phyloP scores from a whole-genome alignment of 2,888 invertebrate genomes.

The Dermolepida albohirtum region DNA sequence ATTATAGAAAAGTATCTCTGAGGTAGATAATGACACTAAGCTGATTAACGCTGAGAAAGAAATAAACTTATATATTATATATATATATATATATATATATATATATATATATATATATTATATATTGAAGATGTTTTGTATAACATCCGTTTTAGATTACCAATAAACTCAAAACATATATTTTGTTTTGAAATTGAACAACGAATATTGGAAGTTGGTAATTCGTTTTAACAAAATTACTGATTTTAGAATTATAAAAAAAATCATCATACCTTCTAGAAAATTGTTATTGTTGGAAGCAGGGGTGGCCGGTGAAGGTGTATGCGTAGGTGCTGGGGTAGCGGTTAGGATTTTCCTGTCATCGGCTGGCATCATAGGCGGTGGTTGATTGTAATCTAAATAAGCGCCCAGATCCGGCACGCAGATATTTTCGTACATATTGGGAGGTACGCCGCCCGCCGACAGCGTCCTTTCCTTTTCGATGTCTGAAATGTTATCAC shows the following conservation, averaged over 20 bases:
- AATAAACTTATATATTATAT: too few relatives aligned
- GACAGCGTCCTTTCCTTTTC: slow-evolving; percentile 81
- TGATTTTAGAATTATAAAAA: background rate
- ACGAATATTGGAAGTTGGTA: too few relatives aligned
- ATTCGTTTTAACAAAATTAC: too few relatives aligned
- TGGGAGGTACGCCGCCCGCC: slow-evolving; percentile 74
- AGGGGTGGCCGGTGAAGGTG: slow-evolving; percentile 56
- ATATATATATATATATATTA: too few relatives aligned
- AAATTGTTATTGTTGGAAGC: slow-evolving; percentile 62
- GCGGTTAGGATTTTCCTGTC: slow-evolving; percentile 60
- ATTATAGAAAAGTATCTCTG: too few relatives aligned
- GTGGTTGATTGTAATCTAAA: slow-evolving; percentile 68
- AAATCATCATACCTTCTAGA: slow-evolving; percentile 70
- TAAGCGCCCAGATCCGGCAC: slow-evolving; percentile 81
- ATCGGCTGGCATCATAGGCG: slow-evolving; percentile 62
- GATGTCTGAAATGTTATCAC: slow-evolving; percentile 71
- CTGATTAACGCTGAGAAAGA: too few relatives aligned
- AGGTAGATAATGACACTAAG: too few relatives aligned
- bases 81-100: too few relatives aligned
- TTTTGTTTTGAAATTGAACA: too few relatives aligned
- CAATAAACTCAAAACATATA: too few relatives aligned
- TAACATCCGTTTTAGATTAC: too few relatives aligned
- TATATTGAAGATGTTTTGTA: too few relatives aligned
- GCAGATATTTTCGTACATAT: slow-evolving; percentile 85
- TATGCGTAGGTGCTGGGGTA: slow-evolving; percentile 67